Evolutionary conservation across 2,797 vertebrate species (phyloP).

Genomic region (Acropternis orthonyx): DNA sequence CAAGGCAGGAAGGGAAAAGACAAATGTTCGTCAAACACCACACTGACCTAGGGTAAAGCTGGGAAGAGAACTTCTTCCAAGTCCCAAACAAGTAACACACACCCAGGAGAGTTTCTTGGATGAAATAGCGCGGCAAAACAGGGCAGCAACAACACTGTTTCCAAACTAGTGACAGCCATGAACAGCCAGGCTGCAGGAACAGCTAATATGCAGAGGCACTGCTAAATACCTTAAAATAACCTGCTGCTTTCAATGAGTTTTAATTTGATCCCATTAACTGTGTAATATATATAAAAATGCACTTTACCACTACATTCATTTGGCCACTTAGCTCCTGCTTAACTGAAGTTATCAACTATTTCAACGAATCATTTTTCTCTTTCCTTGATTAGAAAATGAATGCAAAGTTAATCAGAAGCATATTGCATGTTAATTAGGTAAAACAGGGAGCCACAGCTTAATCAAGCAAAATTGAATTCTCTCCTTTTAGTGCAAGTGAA

Average conservation of each 20-base stretch:
- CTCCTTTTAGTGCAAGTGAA: not conserved
- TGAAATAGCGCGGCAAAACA: not conserved
- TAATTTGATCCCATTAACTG: conserved; percentile 4
- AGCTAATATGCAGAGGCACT: not conserved
- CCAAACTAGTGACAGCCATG: not conserved
- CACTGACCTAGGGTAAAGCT: not conserved
- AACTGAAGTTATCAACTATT: conserved; percentile 18
- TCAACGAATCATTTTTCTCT: not conserved
- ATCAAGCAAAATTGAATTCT: conserved; percentile 42
- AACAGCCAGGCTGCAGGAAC: not conserved
- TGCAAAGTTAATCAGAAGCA: conserved; percentile 50
- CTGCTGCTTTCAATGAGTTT: not conserved
- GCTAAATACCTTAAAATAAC: conserved; percentile 20
- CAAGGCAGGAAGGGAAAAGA: not conserved
- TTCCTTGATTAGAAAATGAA: conserved; percentile 65
- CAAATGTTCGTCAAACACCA: not conserved
- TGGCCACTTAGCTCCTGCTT: not conserved
- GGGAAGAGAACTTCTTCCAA: not conserved
- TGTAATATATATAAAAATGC: not conserved
- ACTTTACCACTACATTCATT: not conserved
- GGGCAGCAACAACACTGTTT: not conserved
- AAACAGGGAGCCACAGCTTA: conserved; percentile 4
- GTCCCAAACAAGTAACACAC: not conserved
- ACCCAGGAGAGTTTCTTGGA: not conserved
- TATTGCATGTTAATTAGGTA: conserved; percentile 18